Evolutionary conservation across 1,140 invertebrate genomes (phyloP), one percentile per base, ranked within the genome.

Genomic region (Heliothis virescens): DNA sequence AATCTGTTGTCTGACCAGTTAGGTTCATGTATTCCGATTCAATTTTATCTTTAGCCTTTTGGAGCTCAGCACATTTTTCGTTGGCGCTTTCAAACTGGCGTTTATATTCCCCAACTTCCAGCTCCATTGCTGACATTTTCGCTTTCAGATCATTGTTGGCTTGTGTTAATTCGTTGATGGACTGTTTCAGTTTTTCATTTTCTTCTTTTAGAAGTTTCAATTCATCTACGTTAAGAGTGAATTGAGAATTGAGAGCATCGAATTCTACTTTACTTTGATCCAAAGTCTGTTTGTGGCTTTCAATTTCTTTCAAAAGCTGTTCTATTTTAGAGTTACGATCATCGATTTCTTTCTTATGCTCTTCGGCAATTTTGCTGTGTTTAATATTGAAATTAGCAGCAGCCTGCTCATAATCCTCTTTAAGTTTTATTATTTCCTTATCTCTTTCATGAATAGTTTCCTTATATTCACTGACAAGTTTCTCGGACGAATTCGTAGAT

Each of bases 221-320:
- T 89, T 95, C 93, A 80, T 95, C 92, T 15, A 78, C 81, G 74
- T 94, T 93, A 47, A 91, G 81, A 16, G 81, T 89, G 72, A 94
- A 92, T 82, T 95, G 90, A 15, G 88, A 88, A 84, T 90, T 94
- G 1, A 95, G 80, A 34, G 89, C 85, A 67, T 94, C 90, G 10
- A 92, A 86, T 86, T 94, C 93, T 41, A 92, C 75, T 83, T 95
- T 95, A 52, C 85, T 94, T 83, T 95, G 90, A 86, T 95, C 95
- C 52, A 95, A 86, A 5, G 94, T 79, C 52, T 90, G 85, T 79
- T 90, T 95, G 81, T 96, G 95, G 63, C 94, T 88, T 80, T 96
- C 95, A 29, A 95, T 95, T 86, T 96, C 94, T 80, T 94, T 95
- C 52, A 89, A 88, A 47, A 94, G 82, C 63, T 93, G 87, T 78